phyloP scores from a whole-genome alignment of 2,888 invertebrate species.

The Stenodera caucasica region DNA sequence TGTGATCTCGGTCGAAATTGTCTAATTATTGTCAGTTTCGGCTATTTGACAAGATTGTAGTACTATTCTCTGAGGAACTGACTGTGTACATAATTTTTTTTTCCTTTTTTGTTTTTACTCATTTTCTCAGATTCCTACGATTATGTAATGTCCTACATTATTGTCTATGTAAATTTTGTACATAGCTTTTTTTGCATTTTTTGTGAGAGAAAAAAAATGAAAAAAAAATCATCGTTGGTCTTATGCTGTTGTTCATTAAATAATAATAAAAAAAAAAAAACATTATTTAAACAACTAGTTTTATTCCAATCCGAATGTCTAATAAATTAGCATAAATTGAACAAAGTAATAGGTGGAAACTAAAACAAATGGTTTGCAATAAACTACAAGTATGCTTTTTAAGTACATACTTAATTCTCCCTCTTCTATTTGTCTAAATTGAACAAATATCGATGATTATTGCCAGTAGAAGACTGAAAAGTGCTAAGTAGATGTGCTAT shows the following conservation, averaged over 20 bases:
- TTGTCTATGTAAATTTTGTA: slow-evolving; percentile 50
- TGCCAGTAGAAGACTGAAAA: neutral
- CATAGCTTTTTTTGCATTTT: slow-evolving; percentile 50
- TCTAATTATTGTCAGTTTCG: slow-evolving; percentile 36
- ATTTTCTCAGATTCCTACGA: slow-evolving; percentile 44
- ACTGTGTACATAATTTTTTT: slow-evolving; percentile 46
- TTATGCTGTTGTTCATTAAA: slow-evolving; percentile 51
- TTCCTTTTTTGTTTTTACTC: slow-evolving; percentile 39
- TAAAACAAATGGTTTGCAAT: too few relatives aligned
- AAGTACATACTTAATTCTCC: too few relatives aligned
- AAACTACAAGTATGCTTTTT: too few relatives aligned
- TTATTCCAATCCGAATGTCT: neutral
- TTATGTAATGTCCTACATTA: slow-evolving; percentile 38
- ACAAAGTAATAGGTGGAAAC: neutral
- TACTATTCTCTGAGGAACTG: slow-evolving; percentile 45
- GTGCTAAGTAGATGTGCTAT: neutral
- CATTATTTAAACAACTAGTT: slow-evolving; percentile 20
- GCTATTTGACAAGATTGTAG: slow-evolving; percentile 22
- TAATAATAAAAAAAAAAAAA: slow-evolving; percentile 23
- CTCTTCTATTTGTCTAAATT: too few relatives aligned
- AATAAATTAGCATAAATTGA: too few relatives aligned
- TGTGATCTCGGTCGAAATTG: slow-evolving; percentile 51
- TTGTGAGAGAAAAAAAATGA: slow-evolving; percentile 28
- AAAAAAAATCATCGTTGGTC: slow-evolving; percentile 49
- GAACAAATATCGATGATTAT: too few relatives aligned